phyloP scores from a whole-genome alignment of 2,888 invertebrate genomes.

The Parascotia fuliginaria region DNA sequence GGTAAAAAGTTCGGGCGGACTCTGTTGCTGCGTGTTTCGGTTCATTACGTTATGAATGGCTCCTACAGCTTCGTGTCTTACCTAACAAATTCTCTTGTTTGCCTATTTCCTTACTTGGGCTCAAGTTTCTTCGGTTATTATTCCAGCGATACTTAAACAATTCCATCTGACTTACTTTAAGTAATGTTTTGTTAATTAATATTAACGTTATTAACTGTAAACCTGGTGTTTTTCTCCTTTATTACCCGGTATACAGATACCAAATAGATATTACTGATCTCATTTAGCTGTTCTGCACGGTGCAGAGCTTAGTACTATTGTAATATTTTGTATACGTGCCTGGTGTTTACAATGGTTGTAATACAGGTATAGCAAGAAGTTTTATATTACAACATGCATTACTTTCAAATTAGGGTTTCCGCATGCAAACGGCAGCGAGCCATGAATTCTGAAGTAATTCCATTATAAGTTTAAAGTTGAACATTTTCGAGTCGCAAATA shows the following conservation, averaged over 20 bases:
- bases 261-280: constrained; percentile 5
- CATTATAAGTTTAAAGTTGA: constrained; percentile 74
- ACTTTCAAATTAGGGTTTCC: constrained; percentile 55
- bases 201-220: constrained; percentile 23
- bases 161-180: constrained; percentile 24
- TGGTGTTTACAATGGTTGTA: constrained; percentile 12
- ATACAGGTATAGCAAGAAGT: constrained; percentile 27
- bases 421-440: constrained; percentile 53
- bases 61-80: constrained; percentile 40
- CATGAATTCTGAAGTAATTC: constrained; percentile 78
- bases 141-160: constrained; percentile 31
- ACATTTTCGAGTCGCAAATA: constrained; percentile 71
- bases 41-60: constrained; percentile 55
- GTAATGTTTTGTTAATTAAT: constrained; percentile 29
- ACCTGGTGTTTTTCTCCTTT: constrained; percentile 22
- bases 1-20: constrained; percentile 52
- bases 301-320: constrained; percentile 2
- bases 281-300: constrained; percentile 12
- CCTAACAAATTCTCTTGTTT: constrained; percentile 54
- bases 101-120: constrained; percentile 40
- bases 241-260: constrained; percentile 13
- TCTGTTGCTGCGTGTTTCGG: constrained; percentile 26
- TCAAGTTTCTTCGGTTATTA: constrained; percentile 36
- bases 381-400: constrained; percentile 48
- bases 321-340: constrained; percentile 20